phyloP scores from a whole-genome alignment of 2,113 vertebrate genomes.

The Solenodon paradoxus region DNA sequence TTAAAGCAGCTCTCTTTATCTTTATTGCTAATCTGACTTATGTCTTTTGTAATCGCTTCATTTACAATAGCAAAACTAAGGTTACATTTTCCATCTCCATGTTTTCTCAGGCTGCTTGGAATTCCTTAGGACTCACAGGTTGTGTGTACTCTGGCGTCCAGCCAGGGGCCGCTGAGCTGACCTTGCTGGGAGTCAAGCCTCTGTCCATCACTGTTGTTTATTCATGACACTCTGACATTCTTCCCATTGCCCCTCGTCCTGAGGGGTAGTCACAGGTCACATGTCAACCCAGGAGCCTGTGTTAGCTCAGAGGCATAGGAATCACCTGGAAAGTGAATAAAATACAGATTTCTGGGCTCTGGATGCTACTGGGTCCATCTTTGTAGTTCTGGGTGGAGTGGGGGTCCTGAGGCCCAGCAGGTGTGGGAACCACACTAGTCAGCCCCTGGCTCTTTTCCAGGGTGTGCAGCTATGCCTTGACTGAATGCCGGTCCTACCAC shows the following conservation, averaged over 20 bases:
- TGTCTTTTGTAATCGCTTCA: constrained; percentile 62
- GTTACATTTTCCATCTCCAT: constrained; percentile 59
- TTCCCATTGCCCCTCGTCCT: background rate
- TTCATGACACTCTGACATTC: background rate
- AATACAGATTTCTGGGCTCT: background rate
- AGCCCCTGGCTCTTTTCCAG: background rate
- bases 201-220: background rate
- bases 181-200: background rate
- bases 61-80: constrained; percentile 68
- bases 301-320: background rate
- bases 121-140: constrained; percentile 45
- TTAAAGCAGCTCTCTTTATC: constrained; percentile 73
- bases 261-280: background rate
- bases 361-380: background rate
- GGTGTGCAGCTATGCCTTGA: background rate
- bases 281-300: background rate
- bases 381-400: background rate
- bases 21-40: constrained; percentile 74
- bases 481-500: background rate
- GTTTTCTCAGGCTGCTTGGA: constrained; percentile 63
- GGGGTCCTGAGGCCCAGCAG: background rate
- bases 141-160: background rate
- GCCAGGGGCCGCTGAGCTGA: background rate
- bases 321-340: background rate
- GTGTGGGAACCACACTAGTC: background rate